Conservation (phyloP, 2,888 invertebrate genomes). For the Acanthococcus lagerstroemiae region DNA sequence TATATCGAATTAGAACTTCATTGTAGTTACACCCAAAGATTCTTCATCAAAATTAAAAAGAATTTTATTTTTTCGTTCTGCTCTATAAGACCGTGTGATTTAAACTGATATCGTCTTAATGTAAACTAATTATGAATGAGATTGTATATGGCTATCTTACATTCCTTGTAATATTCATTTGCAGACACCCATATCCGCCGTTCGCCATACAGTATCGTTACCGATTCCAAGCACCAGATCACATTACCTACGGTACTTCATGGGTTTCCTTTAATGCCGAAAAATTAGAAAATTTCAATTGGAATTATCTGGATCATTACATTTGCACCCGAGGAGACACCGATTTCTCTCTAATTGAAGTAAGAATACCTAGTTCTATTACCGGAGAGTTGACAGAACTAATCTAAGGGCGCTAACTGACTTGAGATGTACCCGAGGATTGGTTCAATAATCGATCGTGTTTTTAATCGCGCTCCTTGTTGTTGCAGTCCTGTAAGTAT, state of each 20-base stretch:
- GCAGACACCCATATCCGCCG: conserved; percentile 85
- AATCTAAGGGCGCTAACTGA: too few relatives aligned
- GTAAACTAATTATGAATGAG: too few relatives aligned
- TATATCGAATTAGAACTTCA: too few relatives aligned
- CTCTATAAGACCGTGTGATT: too few relatives aligned
- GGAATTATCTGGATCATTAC: conserved; percentile 96
- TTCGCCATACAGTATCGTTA: conserved; percentile 86
- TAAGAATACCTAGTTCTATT: conserved; percentile 40
- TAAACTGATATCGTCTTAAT: too few relatives aligned
- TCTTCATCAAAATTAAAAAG: too few relatives aligned
- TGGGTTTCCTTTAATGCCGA: conserved; percentile 91
- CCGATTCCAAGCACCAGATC: conserved; percentile 84
- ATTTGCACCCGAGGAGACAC: conserved; percentile 90
- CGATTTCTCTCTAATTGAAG: conserved; percentile 78
- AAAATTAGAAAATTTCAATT: conserved; percentile 89
- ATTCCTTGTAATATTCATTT: conserved; percentile 35
- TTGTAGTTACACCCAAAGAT: too few relatives aligned
- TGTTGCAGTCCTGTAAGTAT: conserved; percentile 63
- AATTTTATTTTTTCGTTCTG: too few relatives aligned
- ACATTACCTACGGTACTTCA: conserved; percentile 85
- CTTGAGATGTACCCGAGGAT: too few relatives aligned
- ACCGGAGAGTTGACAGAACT: too few relatives aligned
- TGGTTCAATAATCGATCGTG: background rate
- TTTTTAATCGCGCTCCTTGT: conserved; percentile 24
- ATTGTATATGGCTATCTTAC: background rate